phyloP scores from a whole-genome alignment of 2,113 vertebrate species.

The Grammomys dolichurus region DNA sequence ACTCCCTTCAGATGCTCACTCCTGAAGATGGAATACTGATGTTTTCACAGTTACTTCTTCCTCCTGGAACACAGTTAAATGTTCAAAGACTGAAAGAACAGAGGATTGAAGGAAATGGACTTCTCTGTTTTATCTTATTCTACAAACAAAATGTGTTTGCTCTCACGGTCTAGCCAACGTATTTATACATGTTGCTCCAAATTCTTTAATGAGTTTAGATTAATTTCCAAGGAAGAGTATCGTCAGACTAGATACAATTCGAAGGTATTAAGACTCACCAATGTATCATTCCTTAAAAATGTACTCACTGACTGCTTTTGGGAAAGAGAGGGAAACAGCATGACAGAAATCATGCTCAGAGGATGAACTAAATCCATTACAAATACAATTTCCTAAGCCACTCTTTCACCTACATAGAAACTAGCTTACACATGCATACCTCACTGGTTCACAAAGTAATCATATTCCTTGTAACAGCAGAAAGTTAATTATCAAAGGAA shows the following conservation, averaged over 20 bases:
- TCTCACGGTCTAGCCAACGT: neutral
- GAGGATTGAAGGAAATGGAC: neutral
- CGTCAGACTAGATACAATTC: neutral
- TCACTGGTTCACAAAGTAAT: constrained; percentile 3
- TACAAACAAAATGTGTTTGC: neutral
- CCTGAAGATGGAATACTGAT: neutral
- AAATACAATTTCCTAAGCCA: constrained; percentile 11
- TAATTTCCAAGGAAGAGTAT: neutral
- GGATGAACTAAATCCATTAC: neutral
- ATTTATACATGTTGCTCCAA: neutral
- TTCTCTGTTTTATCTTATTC: neutral
- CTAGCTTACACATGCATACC: neutral
- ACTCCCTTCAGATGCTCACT: neutral
- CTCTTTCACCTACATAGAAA: constrained; percentile 11
- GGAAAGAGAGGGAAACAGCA: neutral
- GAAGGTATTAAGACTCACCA: constrained; percentile 13
- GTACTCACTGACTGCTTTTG: neutral
- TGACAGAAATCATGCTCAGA: neutral
- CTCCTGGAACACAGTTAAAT: neutral
- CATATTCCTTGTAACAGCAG: constrained; percentile 32
- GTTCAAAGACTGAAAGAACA: neutral
- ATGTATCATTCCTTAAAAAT: neutral
- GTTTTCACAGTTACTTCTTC: neutral
- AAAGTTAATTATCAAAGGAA: constrained; percentile 53
- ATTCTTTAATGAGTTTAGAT: neutral